A percentile compares a stretch with the other conserved stretches of the same genome.
Conservation (phyloP, 1,140 invertebrate species). For the Drosophila lacertosa region DNA sequence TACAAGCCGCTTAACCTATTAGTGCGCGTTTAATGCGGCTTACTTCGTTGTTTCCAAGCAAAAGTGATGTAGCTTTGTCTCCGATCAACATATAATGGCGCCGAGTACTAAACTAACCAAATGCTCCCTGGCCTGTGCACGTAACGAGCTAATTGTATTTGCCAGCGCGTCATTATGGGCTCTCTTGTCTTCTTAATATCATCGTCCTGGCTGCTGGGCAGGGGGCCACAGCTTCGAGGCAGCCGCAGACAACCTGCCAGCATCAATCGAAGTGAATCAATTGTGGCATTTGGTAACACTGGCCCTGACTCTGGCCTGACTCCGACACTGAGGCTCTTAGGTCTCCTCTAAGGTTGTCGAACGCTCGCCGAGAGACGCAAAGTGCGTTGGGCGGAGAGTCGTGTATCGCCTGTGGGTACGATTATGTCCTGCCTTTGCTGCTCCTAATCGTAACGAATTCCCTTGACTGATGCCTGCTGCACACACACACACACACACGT, state of each 20-base stretch:
- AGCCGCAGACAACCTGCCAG: slow-evolving; percentile 29
- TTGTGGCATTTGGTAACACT: slow-evolving; percentile 62
- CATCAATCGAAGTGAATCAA: slow-evolving; percentile 80
- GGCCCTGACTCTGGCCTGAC: no score
- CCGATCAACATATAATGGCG: not conserved
- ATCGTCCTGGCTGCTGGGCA: slow-evolving; percentile 7
- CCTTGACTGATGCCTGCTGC: slow-evolving; percentile 58
- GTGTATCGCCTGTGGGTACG: slow-evolving; percentile 1
- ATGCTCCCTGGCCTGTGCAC: slow-evolving; percentile 11
- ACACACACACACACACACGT: not conserved
- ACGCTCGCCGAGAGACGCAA: slow-evolving; percentile 5
- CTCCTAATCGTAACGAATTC: slow-evolving; percentile 68
- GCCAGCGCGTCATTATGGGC: slow-evolving; percentile 10
- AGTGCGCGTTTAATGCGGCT: no score
- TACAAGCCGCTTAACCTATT: no score
- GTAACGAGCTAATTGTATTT: slow-evolving; percentile 40
- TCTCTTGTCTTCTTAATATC: not conserved
- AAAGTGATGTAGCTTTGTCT: no score
- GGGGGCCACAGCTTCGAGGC: not conserved
- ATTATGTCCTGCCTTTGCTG: slow-evolving; percentile 7
- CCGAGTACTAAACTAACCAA: not conserved
- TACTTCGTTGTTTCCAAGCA: no score
- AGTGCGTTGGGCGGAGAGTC: not conserved
- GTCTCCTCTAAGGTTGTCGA: slow-evolving; percentile 37
- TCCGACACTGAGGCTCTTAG: slow-evolving; percentile 30